phyloP scores from a whole-genome alignment of 2,888 invertebrate species.

The Elegia similella region DNA sequence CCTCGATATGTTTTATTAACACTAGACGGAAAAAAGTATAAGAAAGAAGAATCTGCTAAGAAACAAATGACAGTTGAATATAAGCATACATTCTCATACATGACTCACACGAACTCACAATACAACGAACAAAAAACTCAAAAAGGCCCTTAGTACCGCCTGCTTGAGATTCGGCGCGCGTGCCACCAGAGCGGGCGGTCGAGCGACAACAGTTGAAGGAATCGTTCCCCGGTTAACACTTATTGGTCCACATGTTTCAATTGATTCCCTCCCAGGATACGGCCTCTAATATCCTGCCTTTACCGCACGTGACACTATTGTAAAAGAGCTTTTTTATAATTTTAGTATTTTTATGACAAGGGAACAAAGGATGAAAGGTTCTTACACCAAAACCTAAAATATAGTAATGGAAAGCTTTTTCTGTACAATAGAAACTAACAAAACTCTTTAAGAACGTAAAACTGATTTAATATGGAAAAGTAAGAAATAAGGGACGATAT shows the following conservation, averaged over 20 bases:
- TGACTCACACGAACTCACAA: not conserved
- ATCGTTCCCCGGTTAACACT: conserved; percentile 66
- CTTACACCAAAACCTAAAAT: not conserved
- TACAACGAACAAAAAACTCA: not conserved
- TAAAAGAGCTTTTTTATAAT: conserved; percentile 3
- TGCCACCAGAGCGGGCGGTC: conserved; percentile 54
- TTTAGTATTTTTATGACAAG: not conserved
- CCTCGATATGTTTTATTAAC: too few species aligned
- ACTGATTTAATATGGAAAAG: too few species aligned
- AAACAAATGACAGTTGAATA: not conserved
- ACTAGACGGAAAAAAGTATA: not conserved
- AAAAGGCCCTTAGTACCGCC: conserved; percentile 33
- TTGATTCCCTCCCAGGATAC: conserved; percentile 50
- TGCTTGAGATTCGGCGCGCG: conserved; percentile 60
- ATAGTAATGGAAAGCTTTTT: too few species aligned
- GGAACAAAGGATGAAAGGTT: not conserved
- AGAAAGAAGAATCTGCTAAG: too few species aligned
- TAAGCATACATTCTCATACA: not conserved
- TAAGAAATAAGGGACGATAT: too few species aligned
- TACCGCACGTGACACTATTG: conserved; percentile 5
- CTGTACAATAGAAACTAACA: too few species aligned
- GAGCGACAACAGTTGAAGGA: conserved; percentile 59
- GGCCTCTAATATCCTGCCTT: conserved; percentile 17
- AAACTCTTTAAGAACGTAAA: too few species aligned
- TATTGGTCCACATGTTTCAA: conserved; percentile 70